Percentiles rank a stretch among this genome's conserved stretches.
These are phyloP conservation scores for Borostomias antarcticus DNA, from an alignment of 2,797 vertebrate species.

Conservation along the genomic window DNA sequence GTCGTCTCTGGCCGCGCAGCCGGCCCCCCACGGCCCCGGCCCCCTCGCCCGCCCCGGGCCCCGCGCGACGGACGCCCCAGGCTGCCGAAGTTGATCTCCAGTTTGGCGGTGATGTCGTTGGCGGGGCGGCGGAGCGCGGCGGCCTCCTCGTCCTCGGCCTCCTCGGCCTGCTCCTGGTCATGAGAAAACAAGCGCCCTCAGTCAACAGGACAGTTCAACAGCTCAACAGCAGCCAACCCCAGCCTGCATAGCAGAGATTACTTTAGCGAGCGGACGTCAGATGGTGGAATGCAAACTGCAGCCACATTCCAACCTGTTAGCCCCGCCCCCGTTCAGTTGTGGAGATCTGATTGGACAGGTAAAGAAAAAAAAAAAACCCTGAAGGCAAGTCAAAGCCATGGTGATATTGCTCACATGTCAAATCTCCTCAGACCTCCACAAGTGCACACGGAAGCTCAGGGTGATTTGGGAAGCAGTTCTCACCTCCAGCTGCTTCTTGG, in stretches of 20 bases:
- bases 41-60: slow-evolving; percentile 71
- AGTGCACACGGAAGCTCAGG: too few relatives aligned
- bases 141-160: slow-evolving; percentile 79
- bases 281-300: too few relatives aligned
- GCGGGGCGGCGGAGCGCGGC: slow-evolving; percentile 83
- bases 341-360: too few relatives aligned
- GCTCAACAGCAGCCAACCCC: too few relatives aligned
- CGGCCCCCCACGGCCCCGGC: slow-evolving; percentile 35
- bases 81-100: slow-evolving; percentile 90
- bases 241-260: too few relatives aligned
- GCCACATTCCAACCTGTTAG: too few relatives aligned
- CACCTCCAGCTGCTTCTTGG: slow-evolving; percentile 77
- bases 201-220: too few relatives aligned
- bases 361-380: too few relatives aligned
- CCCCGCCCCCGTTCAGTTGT: too few relatives aligned
- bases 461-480: slow-evolving; percentile 22
- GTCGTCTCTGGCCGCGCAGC: slow-evolving; percentile 60
- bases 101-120: slow-evolving; percentile 87
- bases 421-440: not conserved
- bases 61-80: slow-evolving; percentile 84
- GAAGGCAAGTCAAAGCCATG: too few relatives aligned
- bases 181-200: not conserved
- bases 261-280: too few relatives aligned
- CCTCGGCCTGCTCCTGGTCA: slow-evolving; percentile 46
- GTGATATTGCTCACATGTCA: too few relatives aligned